Evolutionary conservation across 2,113 vertebrate genomes (phyloP).

Genomic region (Pedionomus torquatus): DNA sequence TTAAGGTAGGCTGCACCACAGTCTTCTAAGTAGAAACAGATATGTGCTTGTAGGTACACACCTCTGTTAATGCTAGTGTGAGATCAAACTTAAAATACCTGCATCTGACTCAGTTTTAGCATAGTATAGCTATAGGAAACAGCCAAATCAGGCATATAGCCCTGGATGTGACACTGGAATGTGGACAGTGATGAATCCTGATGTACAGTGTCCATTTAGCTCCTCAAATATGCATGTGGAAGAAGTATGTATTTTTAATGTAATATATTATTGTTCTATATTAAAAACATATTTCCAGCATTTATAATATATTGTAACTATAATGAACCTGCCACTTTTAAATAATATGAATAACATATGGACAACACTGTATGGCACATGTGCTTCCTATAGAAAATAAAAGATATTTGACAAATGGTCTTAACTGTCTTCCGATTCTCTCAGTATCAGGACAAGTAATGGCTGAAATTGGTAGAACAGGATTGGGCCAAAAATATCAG

Average conservation of each 20-base stretch:
- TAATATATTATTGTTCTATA: not conserved
- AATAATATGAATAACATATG: not conserved
- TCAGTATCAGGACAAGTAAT: not conserved
- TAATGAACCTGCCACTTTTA: not conserved
- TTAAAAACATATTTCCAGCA: conserved; percentile 12
- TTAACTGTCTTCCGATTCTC: not conserved
- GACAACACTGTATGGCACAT: not conserved
- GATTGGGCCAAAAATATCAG: not conserved
- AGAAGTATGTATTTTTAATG: conserved; percentile 13
- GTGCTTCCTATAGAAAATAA: not conserved
- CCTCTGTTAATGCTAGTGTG: not conserved
- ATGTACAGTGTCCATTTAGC: not conserved
- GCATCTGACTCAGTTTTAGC: not conserved
- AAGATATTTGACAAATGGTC: not conserved
- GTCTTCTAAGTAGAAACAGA: not conserved
- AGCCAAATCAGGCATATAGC: not conserved
- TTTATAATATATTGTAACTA: not conserved
- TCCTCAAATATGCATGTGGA: not conserved
- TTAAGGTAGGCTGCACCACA: not conserved
- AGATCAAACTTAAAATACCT: not conserved
- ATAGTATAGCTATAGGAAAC: not conserved
- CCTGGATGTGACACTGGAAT: not conserved
- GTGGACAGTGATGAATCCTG: not conserved
- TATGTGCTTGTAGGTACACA: not conserved
- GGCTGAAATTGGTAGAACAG: not conserved